Base-by-base conservation (phyloP, 2,888 invertebrate genomes). In the Spisula solida region DNA sequence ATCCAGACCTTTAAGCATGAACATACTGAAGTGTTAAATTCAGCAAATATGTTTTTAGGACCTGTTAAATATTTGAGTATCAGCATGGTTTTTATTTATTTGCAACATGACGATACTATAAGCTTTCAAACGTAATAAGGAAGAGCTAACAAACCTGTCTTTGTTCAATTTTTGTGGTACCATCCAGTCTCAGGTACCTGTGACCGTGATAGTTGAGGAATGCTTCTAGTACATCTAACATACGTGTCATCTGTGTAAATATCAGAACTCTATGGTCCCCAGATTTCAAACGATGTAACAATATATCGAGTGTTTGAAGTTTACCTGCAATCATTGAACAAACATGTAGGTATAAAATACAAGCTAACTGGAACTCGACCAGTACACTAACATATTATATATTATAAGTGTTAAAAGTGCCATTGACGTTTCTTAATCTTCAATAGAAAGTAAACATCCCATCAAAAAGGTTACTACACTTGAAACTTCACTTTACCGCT, bases 221-320 rank as follows among this genome's bases (percentile, higher is more conserved):
- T 78, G 98, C 98, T 97, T 99, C 99, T 75, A 99, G 97, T 91
- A 99, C 98, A 97, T 99, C 99, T 95, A 99, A 97, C 99, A 99
- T 99, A 96, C 98, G 98, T 20, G 99, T 99, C 99, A 99, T 99
- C 97, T 99, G 99, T 31, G 99, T 99, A 97, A 99, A 99, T 94
- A 99, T 98, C 51, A 99, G 97, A 92, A 98, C 99, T 93, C 99
- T 97, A 97, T 99, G 99, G 84, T 97, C 98, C 86, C 97, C 98
- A 31, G 97, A 97, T 97, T 98, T 99, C 79, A 99, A 97, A 94
- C 98, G 97, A 82, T 99, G 97, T 95, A 99, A 97, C 91, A 99
- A 97, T 85, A 97, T 97, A 96, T 98, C 98, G 94, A 99, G 97
- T 29, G 98, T 98, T 97, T 99, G 99, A 93, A 99, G 97, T 97